These are phyloP conservation scores for Dynastes grantii DNA, from an alignment of 2,888 invertebrate genomes.

Conservation along the genomic window DNA sequence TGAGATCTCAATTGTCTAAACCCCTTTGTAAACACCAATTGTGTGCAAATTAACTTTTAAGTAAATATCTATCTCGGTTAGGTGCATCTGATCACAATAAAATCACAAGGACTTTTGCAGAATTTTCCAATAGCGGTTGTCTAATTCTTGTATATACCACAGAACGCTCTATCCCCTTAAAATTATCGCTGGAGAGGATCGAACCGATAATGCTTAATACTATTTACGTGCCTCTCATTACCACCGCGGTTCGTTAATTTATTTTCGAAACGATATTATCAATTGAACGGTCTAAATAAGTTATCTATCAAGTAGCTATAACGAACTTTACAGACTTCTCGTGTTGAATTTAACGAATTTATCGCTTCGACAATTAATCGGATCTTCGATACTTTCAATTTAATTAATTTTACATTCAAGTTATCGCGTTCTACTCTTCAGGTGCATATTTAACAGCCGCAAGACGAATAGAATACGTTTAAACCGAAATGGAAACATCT, in stretches of 20 bases:
- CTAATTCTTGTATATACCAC: too few relatives aligned
- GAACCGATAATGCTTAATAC: neutral
- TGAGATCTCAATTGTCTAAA: too few relatives aligned
- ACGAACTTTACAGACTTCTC: slow-evolving; percentile 13
- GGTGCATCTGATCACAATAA: too few relatives aligned
- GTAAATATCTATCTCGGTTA: too few relatives aligned
- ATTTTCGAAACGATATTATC: slow-evolving; percentile 15
- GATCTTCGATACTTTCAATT: slow-evolving; percentile 26
- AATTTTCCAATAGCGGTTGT: too few relatives aligned
- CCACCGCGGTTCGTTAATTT: slow-evolving; percentile 14
- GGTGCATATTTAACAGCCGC: neutral
- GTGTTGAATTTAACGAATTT: slow-evolving; percentile 27
- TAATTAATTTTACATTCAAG: slow-evolving; percentile 6
- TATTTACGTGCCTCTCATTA: slow-evolving; percentile 2
- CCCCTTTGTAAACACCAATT: too few relatives aligned
- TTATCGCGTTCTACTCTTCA: neutral
- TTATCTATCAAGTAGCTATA: slow-evolving; percentile 2
- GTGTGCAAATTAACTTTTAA: too few relatives aligned
- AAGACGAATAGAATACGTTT: too few relatives aligned
- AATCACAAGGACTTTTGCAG: too few relatives aligned
- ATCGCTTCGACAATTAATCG: slow-evolving; percentile 18
- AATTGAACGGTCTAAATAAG: slow-evolving; percentile 14
- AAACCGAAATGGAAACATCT: too few relatives aligned
- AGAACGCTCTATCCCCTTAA: too few relatives aligned
- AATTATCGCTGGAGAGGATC: too few relatives aligned